Conservation (phyloP, 2,113 vertebrate species). For the Canis aureus region DNA sequence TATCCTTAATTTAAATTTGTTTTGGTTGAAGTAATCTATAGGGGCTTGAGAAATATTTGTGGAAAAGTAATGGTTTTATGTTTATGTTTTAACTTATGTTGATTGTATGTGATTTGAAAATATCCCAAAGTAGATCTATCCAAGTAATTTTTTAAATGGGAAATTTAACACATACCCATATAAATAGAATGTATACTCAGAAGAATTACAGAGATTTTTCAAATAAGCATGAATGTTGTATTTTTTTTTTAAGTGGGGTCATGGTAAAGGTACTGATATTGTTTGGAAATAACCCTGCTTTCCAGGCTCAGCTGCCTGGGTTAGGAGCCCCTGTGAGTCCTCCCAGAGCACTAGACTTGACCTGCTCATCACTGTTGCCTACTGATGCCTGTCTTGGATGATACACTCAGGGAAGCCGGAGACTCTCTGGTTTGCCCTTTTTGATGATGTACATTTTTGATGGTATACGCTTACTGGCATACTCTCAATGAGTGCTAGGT, state of each 20-base stretch:
- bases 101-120: conserved; percentile 39
- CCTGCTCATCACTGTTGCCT: neutral
- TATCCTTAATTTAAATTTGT: neutral
- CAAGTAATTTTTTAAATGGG: conserved; percentile 32
- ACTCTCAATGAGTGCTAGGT: neutral
- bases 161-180: neutral
- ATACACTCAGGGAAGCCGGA: neutral
- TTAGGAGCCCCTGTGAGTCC: neutral
- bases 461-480: neutral
- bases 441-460: neutral
- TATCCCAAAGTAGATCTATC: neutral
- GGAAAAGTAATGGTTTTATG: neutral
- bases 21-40: neutral
- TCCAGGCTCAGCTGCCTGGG: neutral
- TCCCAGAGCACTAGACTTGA: neutral
- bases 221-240: neutral
- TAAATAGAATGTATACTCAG: neutral
- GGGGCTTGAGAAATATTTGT: neutral
- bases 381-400: neutral
- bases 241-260: neutral
- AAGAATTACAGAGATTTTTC: neutral
- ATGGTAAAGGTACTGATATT: neutral
- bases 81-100: conserved; percentile 44
- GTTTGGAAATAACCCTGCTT: neutral
- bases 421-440: neutral